A percentile compares a stretch with the other conserved stretches of the same genome.
Conservation (phyloP, 2,113 vertebrate species). For the Stomatorhinus ivindoensis region DNA sequence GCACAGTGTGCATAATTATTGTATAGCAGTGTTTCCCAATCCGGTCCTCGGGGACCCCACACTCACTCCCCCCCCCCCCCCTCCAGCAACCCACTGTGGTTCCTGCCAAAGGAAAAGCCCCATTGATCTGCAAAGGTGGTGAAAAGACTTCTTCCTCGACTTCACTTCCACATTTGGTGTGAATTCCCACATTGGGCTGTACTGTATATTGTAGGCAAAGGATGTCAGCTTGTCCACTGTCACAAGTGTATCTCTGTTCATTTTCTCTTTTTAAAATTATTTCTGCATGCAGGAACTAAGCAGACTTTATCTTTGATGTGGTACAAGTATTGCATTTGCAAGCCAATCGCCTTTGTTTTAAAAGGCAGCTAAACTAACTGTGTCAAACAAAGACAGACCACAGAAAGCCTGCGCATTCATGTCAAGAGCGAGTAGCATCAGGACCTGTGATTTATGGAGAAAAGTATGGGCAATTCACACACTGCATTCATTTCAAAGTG, state of each 20-base stretch:
- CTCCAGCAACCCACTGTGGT: slow-evolving; percentile 47
- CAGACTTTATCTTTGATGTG: background rate
- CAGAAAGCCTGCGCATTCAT: background rate
- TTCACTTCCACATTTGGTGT: slow-evolving; percentile 37
- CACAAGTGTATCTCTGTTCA: slow-evolving; percentile 13
- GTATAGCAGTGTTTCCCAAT: slow-evolving; percentile 22
- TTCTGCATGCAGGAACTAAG: background rate
- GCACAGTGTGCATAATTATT: slow-evolving; percentile 47
- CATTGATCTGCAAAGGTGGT: slow-evolving; percentile 59
- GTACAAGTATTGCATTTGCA: background rate
- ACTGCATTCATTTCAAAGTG: background rate
- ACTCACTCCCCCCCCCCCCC: background rate
- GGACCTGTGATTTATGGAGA: slow-evolving; percentile 6
- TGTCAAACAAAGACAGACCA: background rate
- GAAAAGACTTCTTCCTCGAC: slow-evolving; percentile 53
- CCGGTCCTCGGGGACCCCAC: background rate
- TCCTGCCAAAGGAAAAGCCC: slow-evolving; percentile 50
- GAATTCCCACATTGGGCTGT: slow-evolving; percentile 36
- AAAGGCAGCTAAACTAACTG: background rate
- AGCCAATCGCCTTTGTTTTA: background rate
- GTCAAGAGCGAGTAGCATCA: background rate
- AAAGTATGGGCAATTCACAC: slow-evolving; percentile 20
- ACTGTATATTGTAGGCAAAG: slow-evolving; percentile 30
- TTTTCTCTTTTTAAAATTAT: background rate
- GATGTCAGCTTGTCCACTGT: slow-evolving; percentile 35